phyloP scores from a whole-genome alignment of 2,113 vertebrate species.

The Brachyhypopomus occidentalis region DNA sequence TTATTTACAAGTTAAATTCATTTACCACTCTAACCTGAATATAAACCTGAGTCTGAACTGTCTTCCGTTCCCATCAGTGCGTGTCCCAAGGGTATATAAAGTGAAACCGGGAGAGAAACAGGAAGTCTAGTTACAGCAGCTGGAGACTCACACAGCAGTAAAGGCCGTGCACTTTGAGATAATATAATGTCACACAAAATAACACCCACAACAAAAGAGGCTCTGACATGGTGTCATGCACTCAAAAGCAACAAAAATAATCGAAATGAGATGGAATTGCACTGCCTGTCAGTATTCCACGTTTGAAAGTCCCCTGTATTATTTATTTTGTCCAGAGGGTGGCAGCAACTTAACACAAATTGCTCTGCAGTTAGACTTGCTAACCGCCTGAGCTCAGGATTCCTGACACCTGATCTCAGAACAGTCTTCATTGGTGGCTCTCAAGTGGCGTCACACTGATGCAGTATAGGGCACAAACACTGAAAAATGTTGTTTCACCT shows the following conservation, averaged over 20 bases:
- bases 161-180: background rate
- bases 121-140: background rate
- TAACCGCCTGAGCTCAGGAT: slow-evolving; percentile 10
- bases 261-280: background rate
- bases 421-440: background rate
- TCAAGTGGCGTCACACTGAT: slow-evolving; percentile 2
- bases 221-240: background rate
- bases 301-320: background rate
- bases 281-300: background rate
- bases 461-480: background rate
- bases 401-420: background rate
- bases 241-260: background rate
- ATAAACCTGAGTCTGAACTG: background rate
- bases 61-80: background rate
- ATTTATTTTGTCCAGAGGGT: slow-evolving; percentile 58
- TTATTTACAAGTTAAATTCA: slow-evolving; percentile 51
- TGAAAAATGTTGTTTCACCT: slow-evolving; percentile 9
- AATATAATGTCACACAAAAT: background rate
- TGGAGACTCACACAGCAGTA: background rate
- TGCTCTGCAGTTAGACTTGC: background rate
- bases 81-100: background rate
- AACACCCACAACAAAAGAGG: background rate
- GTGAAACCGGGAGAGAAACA: background rate
- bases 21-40: background rate
- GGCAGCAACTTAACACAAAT: slow-evolving; percentile 63